Base-by-base conservation (phyloP, 2,113 vertebrate genomes). In the Aptenodytes patagonicus region DNA sequence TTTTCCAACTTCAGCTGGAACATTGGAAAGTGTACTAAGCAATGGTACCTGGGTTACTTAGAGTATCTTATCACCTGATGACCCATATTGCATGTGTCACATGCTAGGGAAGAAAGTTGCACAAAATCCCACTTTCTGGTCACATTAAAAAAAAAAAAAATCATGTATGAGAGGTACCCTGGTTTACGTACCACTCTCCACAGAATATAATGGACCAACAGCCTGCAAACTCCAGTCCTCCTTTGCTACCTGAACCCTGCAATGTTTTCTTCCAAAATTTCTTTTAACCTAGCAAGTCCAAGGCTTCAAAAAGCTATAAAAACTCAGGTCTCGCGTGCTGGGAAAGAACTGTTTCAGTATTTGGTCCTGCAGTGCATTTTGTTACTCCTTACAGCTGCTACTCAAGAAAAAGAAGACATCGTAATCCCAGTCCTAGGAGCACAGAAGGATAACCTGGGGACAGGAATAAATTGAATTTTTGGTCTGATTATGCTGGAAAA, bases 391-490 rank as follows among this genome's bases (percentile, higher is more conserved):
- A 20, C 32, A 84, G 46, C 7, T 93, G 34, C 19, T 78, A 42
- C 2, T 10, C n/a, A 78, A 51, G 69, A 82, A 62, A 94, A 89
- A 77, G 17, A 64, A 22, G 14, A 47, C 34, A 3, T 44, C 60
- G 51, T 34, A 85, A 69, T 61, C 40, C 40, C 49, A 90, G 1
- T 61, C 40, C 21, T 65, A 83, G 34, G 6, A 88, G 6, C 9
- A 69, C 16, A 93, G 42, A 83, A 86, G 13, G 42, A 72, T 77
- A 86, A 90, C 64, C 46, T 77, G 54, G 16, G 54, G 79, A 64
- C 54, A 57, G 31, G 46, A 96, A 86, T 77, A 92, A 95, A 83
- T 28, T 58, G 54, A 70, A 65, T 70, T 92, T 94, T 94, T 90
- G 11, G 21, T 73, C 62, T 95, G 76, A 86, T 81, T 83, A 36